Percentiles rank a stretch among this genome's conserved stretches.
Conservation (phyloP, 53 echinoderm and acorn worm genomes). For the Paelopatides confundens region DNA sequence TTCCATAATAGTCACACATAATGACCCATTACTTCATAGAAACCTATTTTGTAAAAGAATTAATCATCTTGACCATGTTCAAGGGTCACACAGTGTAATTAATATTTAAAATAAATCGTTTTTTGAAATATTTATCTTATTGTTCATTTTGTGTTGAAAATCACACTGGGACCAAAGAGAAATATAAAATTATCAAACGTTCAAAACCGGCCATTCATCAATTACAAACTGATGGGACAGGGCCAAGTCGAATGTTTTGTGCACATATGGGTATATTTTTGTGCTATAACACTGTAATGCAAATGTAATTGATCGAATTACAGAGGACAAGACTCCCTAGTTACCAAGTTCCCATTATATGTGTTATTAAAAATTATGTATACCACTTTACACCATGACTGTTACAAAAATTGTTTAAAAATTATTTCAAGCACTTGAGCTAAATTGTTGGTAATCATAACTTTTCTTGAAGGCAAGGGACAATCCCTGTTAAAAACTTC, state of each 20-base stretch:
- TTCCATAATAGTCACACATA: too few relatives aligned
- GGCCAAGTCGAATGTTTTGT: constrained; percentile 52
- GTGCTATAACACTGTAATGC: constrained; percentile 71
- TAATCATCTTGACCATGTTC: too few relatives aligned
- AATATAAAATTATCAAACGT: too few relatives aligned
- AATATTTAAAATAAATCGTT: too few relatives aligned
- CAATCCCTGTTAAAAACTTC: constrained; percentile 31
- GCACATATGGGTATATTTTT: constrained; percentile 68
- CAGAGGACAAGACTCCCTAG: constrained; percentile 22
- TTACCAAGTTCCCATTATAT: not conserved
- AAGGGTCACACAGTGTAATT: too few relatives aligned
- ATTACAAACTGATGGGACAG: too few relatives aligned
- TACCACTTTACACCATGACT: constrained; percentile 52
- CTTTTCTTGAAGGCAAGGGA: constrained; percentile 8
- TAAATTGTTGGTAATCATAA: constrained; percentile 26
- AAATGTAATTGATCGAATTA: constrained; percentile 58
- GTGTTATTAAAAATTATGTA: constrained; percentile 30
- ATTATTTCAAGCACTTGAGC: constrained; percentile 42
- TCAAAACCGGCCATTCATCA: too few relatives aligned
- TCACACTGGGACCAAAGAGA: too few relatives aligned
- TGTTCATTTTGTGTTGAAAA: too few relatives aligned
- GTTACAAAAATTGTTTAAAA: constrained; percentile 29
- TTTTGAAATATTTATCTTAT: too few relatives aligned
- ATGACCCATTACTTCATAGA: too few relatives aligned
- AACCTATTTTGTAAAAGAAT: too few relatives aligned